phyloP scores from a whole-genome alignment of 2,888 invertebrate genomes.

The Tolmerus cingulatus region DNA sequence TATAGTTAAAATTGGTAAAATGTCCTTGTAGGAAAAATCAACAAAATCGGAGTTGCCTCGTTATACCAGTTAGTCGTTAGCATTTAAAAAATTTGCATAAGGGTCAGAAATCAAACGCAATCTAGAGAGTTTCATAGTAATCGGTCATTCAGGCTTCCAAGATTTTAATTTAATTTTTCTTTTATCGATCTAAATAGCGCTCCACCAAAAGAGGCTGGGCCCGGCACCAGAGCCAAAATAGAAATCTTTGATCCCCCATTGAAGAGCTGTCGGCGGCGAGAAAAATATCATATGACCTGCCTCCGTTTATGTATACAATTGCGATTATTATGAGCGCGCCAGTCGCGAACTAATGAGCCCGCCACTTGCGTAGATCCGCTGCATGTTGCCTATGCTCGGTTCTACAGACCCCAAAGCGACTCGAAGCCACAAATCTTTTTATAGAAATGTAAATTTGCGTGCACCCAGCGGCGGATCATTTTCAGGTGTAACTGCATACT shows the following conservation, averaged over 20 bases:
- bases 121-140: neutral
- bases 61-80: neutral
- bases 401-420: neutral
- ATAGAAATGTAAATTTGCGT: slow-evolving; percentile 32
- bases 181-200: neutral
- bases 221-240: neutral
- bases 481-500: slow-evolving; percentile 24
- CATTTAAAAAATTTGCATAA: neutral
- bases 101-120: neutral
- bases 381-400: neutral
- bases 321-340: neutral
- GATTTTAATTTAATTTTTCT: neutral
- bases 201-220: neutral
- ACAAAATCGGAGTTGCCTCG: too few species aligned
- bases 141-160: neutral
- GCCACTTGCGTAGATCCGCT: neutral
- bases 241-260: slow-evolving; percentile 10
- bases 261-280: neutral
- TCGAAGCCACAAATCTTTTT: slow-evolving; percentile 33
- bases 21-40: too few species aligned
- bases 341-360: neutral
- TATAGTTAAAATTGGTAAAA: too few species aligned
- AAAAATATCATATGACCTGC: neutral
- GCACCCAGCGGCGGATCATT: neutral
- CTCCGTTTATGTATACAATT: neutral